A percentile compares a stretch with the other conserved stretches of the same genome.
phyloP scores from a whole-genome alignment of 2,888 invertebrate genomes.

The Chaetogeoica ovagalla region DNA sequence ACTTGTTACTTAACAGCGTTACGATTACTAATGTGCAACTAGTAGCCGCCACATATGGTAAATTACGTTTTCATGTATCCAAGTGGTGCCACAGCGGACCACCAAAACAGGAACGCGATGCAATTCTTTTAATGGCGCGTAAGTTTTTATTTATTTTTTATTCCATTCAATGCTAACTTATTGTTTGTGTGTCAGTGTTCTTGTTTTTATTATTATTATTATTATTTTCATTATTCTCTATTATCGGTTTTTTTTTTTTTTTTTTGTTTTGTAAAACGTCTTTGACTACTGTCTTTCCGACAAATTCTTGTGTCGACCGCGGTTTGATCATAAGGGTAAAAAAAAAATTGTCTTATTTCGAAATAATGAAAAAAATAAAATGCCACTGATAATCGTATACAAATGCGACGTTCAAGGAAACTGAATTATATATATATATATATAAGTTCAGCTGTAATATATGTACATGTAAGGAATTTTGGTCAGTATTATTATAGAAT shows the following conservation, averaged over 20 bases:
- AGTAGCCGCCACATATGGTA: conserved; percentile 46
- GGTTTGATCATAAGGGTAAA: neutral
- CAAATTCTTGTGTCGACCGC: conserved; percentile 1
- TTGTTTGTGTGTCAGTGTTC: conserved; percentile 7
- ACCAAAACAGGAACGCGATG: conserved; percentile 38
- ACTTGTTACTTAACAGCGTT: conserved; percentile 47
- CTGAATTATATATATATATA: neutral
- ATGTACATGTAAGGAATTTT: conserved; percentile 37
- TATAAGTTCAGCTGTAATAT: neutral
- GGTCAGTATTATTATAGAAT: conserved; percentile 30
- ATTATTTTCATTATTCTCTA: conserved; percentile 2
- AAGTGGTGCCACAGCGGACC: conserved; percentile 25
- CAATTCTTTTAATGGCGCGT: conserved; percentile 6
- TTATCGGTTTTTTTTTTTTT: neutral
- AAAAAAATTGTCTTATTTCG: neutral
- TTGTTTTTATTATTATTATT: neutral
- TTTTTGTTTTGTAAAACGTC: neutral
- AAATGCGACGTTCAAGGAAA: conserved; percentile 10
- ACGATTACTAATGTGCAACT: conserved; percentile 50
- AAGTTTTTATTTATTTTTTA: conserved; percentile 14
- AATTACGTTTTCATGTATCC: conserved; percentile 48
- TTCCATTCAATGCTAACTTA: neutral
- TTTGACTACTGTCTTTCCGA: neutral
- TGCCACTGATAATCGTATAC: neutral
- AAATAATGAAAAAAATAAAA: neutral